A percentile compares a stretch with the other conserved stretches of the same genome.
phyloP scores from a whole-genome alignment of 2,888 invertebrate genomes.

The Eudasyphora cyanicolor region DNA sequence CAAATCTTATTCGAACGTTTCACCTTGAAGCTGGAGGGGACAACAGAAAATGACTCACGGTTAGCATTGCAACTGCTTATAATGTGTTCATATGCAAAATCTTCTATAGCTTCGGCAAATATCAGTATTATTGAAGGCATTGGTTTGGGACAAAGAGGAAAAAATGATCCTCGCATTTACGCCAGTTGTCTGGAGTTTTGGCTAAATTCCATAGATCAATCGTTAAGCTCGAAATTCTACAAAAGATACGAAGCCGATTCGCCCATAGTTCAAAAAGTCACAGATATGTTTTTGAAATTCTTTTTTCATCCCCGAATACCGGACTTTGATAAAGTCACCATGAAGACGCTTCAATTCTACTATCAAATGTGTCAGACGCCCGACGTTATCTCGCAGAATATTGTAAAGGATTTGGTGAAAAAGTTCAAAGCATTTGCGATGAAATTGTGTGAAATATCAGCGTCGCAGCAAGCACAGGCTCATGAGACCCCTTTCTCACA shows the following conservation, averaged over 20 bases:
- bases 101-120: constrained; percentile 85
- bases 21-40: constrained; percentile 86
- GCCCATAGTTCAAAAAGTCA: constrained; percentile 73
- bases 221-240: constrained; percentile 76
- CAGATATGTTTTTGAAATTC: constrained; percentile 81
- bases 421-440: constrained; percentile 80
- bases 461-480: constrained; percentile 68
- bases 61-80: constrained; percentile 88
- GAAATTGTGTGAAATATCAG: constrained; percentile 69
- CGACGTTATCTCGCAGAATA: constrained; percentile 81
- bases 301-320: constrained; percentile 79
- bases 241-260: constrained; percentile 75
- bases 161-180: constrained; percentile 76
- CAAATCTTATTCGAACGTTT: constrained; percentile 93
- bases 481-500: constrained; percentile 74
- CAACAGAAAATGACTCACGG: constrained; percentile 86
- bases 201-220: constrained; percentile 75
- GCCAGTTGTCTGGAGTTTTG: constrained; percentile 76
- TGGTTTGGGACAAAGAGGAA: constrained; percentile 82
- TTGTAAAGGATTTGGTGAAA: constrained; percentile 81
- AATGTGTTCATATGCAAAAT: constrained; percentile 86
- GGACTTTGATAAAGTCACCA: constrained; percentile 82
- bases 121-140: constrained; percentile 87
- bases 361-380: constrained; percentile 83
- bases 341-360: constrained; percentile 81